These are phyloP conservation scores for Pseudomyrmex gracilis DNA, from an alignment of 1,140 invertebrate species.

Conservation along the genomic window DNA sequence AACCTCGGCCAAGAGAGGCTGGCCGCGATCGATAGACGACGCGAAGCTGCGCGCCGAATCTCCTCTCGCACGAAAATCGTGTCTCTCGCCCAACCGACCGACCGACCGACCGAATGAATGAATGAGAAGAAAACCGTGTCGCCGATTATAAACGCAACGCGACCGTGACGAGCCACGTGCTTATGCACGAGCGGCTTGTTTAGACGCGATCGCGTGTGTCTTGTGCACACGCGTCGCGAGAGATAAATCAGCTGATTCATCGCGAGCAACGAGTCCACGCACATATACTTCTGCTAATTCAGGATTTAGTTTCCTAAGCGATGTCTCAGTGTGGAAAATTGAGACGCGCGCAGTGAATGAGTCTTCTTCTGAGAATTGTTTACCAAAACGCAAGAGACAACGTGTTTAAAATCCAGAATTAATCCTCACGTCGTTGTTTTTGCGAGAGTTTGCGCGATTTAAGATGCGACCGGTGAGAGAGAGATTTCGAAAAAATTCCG, in stretches of 20 bases:
- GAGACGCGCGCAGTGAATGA: not conserved
- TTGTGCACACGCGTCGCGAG: conserved; percentile 20
- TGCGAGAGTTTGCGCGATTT: not conserved
- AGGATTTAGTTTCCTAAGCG: conserved; percentile 24
- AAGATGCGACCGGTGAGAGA: not conserved
- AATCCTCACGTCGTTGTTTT: not conserved
- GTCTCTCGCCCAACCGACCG: not conserved
- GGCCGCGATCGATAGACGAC: conserved; percentile 53
- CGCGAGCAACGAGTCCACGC: not conserved
- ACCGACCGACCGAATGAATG: not conserved
- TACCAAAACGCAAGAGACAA: no score
- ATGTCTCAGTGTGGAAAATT: not conserved
- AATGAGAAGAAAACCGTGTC: conserved; percentile 15
- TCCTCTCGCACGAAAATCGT: conserved; percentile 4
- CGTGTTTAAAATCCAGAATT: no score
- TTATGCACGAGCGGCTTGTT: conserved; percentile 1
- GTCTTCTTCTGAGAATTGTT: no score
- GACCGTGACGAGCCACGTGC: conserved; percentile 19
- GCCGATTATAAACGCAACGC: conserved; percentile 27
- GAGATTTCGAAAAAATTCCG: conserved; percentile 9
- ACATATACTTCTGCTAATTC: not conserved
- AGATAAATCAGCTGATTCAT: conserved; percentile 36
- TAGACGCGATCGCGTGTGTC: no score
- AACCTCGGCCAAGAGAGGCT: conserved; percentile 26
- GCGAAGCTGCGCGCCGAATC: conserved; percentile 2